These are phyloP conservation scores for Coregonus suidteri DNA, from an alignment of 2,797 vertebrate genomes.

Conservation along the genomic window DNA sequence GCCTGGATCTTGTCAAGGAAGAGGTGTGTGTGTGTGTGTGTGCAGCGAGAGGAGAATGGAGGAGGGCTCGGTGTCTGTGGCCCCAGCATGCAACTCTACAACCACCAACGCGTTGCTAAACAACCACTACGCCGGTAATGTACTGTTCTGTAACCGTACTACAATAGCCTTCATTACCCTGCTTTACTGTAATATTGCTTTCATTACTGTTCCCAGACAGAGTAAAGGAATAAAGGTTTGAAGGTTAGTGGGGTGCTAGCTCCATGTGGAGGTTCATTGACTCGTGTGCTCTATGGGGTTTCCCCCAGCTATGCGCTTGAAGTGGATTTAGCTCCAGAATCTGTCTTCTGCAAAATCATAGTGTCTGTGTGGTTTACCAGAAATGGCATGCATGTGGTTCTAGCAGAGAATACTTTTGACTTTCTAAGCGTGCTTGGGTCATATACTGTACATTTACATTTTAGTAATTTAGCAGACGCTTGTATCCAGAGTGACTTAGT, in stretches of 20 bases:
- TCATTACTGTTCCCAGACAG: not conserved
- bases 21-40: not conserved
- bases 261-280: not conserved
- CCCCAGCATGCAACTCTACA: slow-evolving; percentile 56
- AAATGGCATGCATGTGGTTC: not conserved
- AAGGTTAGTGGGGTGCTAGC: not conserved
- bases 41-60: slow-evolving; percentile 59
- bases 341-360: not conserved
- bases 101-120: slow-evolving; percentile 22
- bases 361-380: slow-evolving; percentile 3
- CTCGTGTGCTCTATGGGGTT: not conserved
- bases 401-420: not conserved
- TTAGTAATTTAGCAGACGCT: no score
- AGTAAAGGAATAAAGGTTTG: not conserved
- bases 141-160: not conserved
- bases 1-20: slow-evolving; percentile 21
- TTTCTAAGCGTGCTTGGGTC: not conserved
- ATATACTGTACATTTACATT: not conserved
- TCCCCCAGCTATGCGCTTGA: not conserved
- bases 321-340: not conserved
- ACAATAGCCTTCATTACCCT: no score
- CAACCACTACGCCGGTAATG: slow-evolving; percentile 67
- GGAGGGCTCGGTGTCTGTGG: slow-evolving; percentile 49
- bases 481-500: no score
- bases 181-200: not conserved